phyloP scores from a whole-genome alignment of 1,140 invertebrate species.

The Drosophila pallidifrons region DNA sequence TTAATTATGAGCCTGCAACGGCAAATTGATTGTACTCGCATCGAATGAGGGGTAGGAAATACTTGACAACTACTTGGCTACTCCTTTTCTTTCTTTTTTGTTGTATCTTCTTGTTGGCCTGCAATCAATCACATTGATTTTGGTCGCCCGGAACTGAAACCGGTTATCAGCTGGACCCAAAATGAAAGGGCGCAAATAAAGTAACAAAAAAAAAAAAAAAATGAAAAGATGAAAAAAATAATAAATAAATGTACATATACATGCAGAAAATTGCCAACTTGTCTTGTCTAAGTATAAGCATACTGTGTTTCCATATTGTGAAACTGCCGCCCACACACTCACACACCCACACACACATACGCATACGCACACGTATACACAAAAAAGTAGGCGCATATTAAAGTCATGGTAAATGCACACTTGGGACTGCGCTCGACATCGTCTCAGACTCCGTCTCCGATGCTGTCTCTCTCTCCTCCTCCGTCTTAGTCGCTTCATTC shows the following conservation, averaged over 20 bases:
- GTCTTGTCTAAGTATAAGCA: constrained; percentile 3
- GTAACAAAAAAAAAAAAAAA: not conserved
- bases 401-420: constrained; percentile 71
- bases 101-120: not conserved
- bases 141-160: constrained; percentile 12
- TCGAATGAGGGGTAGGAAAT: too few relatives aligned
- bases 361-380: not conserved
- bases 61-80: not conserved
- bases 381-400: constrained; percentile 12
- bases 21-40: constrained; percentile 58
- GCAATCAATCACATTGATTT: constrained; percentile 62
- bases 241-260: too few relatives aligned
- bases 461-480: not conserved
- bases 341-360: constrained; percentile 3
- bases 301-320: not conserved
- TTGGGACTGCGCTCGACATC: constrained; percentile 48
- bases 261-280: constrained; percentile 29
- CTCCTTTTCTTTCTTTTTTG: not conserved
- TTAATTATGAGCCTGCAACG: constrained; percentile 57
- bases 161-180: constrained; percentile 40
- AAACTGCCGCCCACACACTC: not conserved
- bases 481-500: not conserved
- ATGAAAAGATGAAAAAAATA: too few relatives aligned
- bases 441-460: not conserved
- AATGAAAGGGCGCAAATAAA: constrained; percentile 32